Evolutionary conservation across 2,113 vertebrate species (phyloP), one percentile per base, ranked within the genome.

Genomic region (Penelope pileata): DNA sequence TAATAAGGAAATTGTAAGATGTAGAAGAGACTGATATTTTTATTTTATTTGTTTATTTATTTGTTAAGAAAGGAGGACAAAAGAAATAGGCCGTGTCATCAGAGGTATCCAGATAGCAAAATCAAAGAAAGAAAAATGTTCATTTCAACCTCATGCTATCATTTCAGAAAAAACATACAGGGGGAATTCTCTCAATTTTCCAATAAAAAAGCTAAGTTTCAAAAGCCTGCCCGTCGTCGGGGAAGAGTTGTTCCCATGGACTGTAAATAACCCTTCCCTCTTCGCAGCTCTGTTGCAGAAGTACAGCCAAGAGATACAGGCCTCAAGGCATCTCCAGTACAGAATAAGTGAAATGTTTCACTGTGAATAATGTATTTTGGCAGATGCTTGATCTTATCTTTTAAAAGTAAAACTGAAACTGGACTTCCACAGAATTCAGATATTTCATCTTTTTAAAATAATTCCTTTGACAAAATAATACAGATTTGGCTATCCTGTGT

Each of bases 281-380:
- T 32, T 94, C 90, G 75, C 94, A 94, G 83, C 38, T 95, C 81
- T 85, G 62, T 70, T 79, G 66, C 51, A 63, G 62, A 81, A 90
- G 75, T 34, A 64, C 45, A 83, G 88, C 91, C 86, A 72, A 77
- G 86, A 95, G 91, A 90, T 66, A 87, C 10, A 32, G 80, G 60
- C 91, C 93, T 95, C 79, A 72, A 96, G 94, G 90, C 91, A 94
- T 81, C 91, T 79, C 47, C 1, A 8, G 22, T 40, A 47, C 72
- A 91, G 88, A 95, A 74, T 38, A 95, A 83, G 63, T 34, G 86
- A 89, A 85, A 95, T 83, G 76, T 90, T 97, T 96, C 87, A 83
- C 84, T 91, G 76, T 95, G 95, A 96, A 94, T 90, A 93, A 91
- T 96, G 56, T 21, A 92, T 94, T 96, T 95, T 91, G 88, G 81